These are phyloP conservation scores for Liasis olivaceus DNA, from an alignment of 2,797 vertebrate genomes.

Conservation along the genomic window DNA sequence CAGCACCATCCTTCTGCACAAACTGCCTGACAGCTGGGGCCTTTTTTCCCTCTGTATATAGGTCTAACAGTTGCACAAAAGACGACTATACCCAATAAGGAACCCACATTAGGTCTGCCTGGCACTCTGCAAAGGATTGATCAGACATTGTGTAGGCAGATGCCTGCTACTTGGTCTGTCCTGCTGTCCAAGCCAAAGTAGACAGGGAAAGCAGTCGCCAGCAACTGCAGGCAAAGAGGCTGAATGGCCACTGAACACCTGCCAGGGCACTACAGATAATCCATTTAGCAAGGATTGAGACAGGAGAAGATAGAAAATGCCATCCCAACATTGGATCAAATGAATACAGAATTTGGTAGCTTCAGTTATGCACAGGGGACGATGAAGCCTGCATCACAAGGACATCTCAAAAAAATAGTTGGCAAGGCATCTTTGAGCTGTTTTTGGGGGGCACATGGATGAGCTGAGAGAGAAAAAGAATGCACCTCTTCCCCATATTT, in stretches of 20 bases:
- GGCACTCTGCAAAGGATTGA: not conserved
- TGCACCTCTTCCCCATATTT: not conserved
- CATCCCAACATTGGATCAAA: not conserved
- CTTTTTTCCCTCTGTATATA: not conserved
- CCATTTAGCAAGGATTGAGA: not conserved
- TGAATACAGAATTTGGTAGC: not conserved
- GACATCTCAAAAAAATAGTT: not conserved
- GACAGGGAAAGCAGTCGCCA: not conserved
- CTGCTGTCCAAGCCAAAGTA: not conserved
- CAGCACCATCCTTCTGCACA: not conserved
- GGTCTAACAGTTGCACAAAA: not conserved
- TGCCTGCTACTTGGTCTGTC: not conserved
- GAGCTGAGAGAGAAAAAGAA: not conserved
- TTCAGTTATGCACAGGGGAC: not conserved
- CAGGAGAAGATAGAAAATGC: not conserved
- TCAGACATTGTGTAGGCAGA: not conserved
- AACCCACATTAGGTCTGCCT: not conserved
- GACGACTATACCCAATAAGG: not conserved
- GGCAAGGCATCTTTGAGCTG: not conserved
- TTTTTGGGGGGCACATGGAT: not conserved
- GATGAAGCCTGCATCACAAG: not conserved
- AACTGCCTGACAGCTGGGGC: not conserved
- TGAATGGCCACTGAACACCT: not conserved
- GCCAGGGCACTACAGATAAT: not conserved
- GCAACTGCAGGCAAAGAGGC: not conserved